Percentiles rank a stretch among this genome's conserved stretches.
phyloP scores from a whole-genome alignment of 2,113 vertebrate species.

The Thomomys bottae region DNA sequence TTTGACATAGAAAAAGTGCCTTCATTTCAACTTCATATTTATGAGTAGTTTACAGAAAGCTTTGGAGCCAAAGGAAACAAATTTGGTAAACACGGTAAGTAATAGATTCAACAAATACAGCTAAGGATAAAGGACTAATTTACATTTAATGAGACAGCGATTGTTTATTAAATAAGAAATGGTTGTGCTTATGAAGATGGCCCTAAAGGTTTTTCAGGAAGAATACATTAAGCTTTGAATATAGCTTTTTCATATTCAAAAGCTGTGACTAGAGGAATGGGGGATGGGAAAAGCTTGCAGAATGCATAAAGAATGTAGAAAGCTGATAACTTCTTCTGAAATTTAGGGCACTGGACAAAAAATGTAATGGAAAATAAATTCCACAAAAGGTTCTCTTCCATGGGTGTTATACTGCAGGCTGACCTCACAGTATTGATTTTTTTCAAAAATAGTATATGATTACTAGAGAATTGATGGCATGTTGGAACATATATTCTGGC shows the following conservation, averaged over 20 bases:
- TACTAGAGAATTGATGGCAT: constrained; percentile 65
- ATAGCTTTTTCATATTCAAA: constrained; percentile 76
- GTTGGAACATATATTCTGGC: constrained; percentile 64
- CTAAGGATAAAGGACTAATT: constrained; percentile 82
- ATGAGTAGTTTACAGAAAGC: constrained; percentile 76
- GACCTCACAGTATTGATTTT: constrained; percentile 65
- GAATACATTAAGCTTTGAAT: constrained; percentile 75
- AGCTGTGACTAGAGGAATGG: constrained; percentile 18
- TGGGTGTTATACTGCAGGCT: constrained; percentile 43
- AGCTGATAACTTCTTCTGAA: constrained; percentile 49
- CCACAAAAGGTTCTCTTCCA: constrained; percentile 57
- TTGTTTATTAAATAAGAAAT: constrained; percentile 83
- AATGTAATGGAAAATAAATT: constrained; percentile 76
- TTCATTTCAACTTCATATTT: constrained; percentile 74
- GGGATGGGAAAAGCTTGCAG: background rate
- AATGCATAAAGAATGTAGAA: constrained; percentile 43
- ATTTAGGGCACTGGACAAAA: constrained; percentile 59
- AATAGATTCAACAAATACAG: constrained; percentile 82
- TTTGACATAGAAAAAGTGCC: constrained; percentile 50
- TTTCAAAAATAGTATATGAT: constrained; percentile 67
- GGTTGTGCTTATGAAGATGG: constrained; percentile 77
- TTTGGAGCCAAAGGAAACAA: constrained; percentile 79
- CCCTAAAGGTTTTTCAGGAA: constrained; percentile 74
- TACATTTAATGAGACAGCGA: constrained; percentile 82
- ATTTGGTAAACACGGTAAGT: constrained; percentile 82